These are phyloP conservation scores for Montifringilla adamsi DNA, from an alignment of 2,113 vertebrate species.

Conservation along the genomic window DNA sequence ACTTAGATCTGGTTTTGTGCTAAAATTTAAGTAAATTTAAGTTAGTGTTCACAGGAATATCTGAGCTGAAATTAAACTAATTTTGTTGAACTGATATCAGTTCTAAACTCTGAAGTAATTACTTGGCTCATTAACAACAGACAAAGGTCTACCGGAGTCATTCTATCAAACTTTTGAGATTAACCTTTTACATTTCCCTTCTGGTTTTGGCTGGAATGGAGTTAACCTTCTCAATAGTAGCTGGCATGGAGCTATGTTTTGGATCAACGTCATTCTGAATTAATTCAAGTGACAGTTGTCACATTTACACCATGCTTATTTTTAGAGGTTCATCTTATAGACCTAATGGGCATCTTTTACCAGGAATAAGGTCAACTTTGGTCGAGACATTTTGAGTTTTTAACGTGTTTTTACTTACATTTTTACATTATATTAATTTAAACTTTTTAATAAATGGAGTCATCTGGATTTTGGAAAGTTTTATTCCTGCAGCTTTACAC, in stretches of 20 bases:
- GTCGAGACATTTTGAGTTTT: background rate
- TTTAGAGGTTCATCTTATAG: background rate
- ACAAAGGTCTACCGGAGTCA: background rate
- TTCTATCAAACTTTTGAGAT: background rate
- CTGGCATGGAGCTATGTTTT: background rate
- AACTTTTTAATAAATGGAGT: background rate
- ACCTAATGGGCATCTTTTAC: background rate
- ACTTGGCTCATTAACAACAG: background rate
- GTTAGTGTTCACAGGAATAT: background rate
- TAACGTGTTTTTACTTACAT: background rate
- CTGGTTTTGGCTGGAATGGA: background rate
- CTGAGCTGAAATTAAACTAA: background rate
- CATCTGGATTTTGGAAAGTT: background rate
- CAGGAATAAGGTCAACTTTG: background rate
- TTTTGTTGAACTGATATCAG: background rate
- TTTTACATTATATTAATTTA: background rate
- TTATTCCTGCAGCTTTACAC: background rate
- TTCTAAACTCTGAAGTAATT: background rate
- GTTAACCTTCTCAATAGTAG: background rate
- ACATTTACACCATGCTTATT: background rate
- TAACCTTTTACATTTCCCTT: background rate
- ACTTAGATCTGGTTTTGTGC: background rate
- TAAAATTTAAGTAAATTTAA: background rate
- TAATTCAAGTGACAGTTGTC: background rate
- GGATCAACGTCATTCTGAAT: background rate